Conservation (phyloP, 2,888 invertebrate species). For the Ochlodes sylvanus region DNA sequence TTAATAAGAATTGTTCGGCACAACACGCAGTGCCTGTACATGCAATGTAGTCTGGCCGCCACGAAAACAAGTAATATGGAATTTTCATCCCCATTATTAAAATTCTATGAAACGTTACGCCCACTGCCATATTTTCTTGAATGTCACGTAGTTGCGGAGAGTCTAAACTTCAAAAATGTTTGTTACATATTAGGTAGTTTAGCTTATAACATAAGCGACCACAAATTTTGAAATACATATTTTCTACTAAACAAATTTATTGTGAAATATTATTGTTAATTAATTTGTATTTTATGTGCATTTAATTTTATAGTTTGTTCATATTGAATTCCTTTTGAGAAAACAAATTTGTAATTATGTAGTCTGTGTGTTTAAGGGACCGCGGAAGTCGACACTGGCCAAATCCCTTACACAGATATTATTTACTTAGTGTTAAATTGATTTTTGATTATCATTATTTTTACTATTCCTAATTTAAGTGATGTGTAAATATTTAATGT, state of each 20-base stretch:
- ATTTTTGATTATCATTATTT: constrained; percentile 4
- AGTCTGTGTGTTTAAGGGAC: not conserved
- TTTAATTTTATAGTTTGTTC: constrained; percentile 7
- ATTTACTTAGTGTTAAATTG: not conserved
- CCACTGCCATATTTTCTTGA: not conserved
- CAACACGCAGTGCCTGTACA: too few species aligned
- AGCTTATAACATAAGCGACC: not conserved
- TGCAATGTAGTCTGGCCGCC: too few species aligned
- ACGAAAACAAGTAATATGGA: too few species aligned
- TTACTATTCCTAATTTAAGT: not conserved
- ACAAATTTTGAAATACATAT: not conserved
- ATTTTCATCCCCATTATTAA: too few species aligned
- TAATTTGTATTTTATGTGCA: constrained; percentile 19
- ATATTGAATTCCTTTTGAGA: constrained; percentile 7
- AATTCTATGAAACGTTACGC: not conserved
- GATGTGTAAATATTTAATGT: constrained; percentile 41
- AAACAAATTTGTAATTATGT: constrained; percentile 2
- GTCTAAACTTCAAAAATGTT: too few species aligned
- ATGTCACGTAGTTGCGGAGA: not conserved
- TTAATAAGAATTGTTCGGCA: too few species aligned
- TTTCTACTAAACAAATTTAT: not conserved
- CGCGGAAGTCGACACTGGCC: not conserved
- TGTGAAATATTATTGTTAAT: not conserved
- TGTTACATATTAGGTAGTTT: not conserved
- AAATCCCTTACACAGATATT: not conserved